Conservation (phyloP, 2,113 vertebrate genomes). For the Muscicapa adusta region DNA sequence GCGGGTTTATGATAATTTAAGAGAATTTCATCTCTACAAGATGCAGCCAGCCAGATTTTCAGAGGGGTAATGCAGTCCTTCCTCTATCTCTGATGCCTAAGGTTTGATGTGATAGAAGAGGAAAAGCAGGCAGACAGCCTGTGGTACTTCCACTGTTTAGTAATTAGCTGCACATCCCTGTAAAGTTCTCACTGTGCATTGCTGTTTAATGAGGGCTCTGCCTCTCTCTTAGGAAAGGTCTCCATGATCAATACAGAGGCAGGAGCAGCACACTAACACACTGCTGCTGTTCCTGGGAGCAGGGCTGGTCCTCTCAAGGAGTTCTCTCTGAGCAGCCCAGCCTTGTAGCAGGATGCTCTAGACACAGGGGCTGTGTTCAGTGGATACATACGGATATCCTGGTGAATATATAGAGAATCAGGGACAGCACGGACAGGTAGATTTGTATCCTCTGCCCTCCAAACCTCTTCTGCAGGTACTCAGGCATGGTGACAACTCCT, state of each 20-base stretch:
- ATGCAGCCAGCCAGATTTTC: neutral
- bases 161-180: conserved; percentile 2
- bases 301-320: neutral
- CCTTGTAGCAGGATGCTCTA: neutral
- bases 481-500: conserved; percentile 89
- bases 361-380: neutral
- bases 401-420: conserved; percentile 88
- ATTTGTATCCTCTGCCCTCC: conserved; percentile 89
- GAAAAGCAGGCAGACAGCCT: neutral
- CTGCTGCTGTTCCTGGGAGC: neutral
- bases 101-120: neutral
- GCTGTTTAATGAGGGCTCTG: neutral
- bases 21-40: neutral
- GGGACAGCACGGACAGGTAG: conserved; percentile 86
- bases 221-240: neutral
- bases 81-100: neutral
- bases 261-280: neutral
- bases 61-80: neutral
- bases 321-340: neutral
- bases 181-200: neutral
- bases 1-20: neutral
- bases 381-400: conserved; percentile 86
- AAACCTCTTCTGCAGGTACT: conserved; percentile 89
- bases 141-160: neutral
- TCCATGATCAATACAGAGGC: neutral